Base-by-base conservation (phyloP, 2,888 invertebrate species). In the Dicycla oo region DNA sequence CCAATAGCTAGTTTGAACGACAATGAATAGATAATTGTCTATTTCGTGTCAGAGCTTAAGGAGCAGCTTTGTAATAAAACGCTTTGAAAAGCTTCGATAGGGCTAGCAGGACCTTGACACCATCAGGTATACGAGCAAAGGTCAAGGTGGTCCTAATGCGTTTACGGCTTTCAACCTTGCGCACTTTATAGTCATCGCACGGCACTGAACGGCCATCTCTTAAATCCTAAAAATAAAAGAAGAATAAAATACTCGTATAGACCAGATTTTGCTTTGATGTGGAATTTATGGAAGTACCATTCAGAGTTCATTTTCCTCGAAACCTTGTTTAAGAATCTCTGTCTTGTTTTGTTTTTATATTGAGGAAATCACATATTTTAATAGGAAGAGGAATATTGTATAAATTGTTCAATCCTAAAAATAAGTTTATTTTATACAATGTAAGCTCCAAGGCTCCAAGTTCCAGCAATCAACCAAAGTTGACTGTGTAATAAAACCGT, bases 61-160 rank as follows among this genome's bases (percentile, higher is more conserved):
- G 88, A 87, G 84, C 83, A 82, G 80, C 80, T 84, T 83, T 80
- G 86, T 90, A 89, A 90, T 88, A 86, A 84, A 88, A 86, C 75
- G 83, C 85, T 84, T 85, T 87, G 87, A 86, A 88, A 88, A 89
- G 84, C 88, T 89, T 89, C 88, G 86, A 89, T 90, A 90, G 88
- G 87, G 81, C 84, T 87, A 83, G 78, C 78, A 78, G 85, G 84
- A 86, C 93, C 94, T 93, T 94, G 93, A 93, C 92, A 90, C 87
- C 86, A 86, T 86, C 80, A 82, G 80, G 81, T 88, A 88, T 84
- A 88, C 84, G 73, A 85, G 78, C 81, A 74, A 88, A 88, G 94
- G 94, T 94, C 94, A 94, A 93, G 94, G 93, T 88, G 85, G 83
- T 86, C 86, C 86, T 92, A 92, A 92, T 91, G 88, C 90, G 89